These are phyloP conservation scores for Branchipolynoe longqiensis DNA, from an alignment of 2,888 invertebrate genomes.

Conservation along the genomic window DNA sequence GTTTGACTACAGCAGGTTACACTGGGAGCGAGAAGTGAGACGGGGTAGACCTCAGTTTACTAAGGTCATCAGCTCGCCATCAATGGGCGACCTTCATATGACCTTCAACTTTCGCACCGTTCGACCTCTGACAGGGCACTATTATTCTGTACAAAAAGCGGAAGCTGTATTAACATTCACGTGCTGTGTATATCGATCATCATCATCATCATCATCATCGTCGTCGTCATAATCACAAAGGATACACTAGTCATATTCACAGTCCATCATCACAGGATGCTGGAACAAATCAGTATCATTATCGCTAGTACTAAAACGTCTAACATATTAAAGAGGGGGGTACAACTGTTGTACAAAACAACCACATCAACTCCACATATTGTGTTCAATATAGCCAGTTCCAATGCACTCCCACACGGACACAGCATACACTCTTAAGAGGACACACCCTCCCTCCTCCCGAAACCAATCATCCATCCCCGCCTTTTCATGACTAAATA, in stretches of 20 bases:
- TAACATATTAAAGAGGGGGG: neutral
- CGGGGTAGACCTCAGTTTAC: slow-evolving; percentile 11
- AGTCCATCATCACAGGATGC: slow-evolving; percentile 19
- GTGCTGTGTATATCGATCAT: neutral
- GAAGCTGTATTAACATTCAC: neutral
- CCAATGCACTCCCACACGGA: neutral
- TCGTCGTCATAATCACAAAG: neutral
- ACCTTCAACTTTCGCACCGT: neutral
- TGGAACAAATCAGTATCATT: neutral
- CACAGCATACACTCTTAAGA: neutral
- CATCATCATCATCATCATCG: neutral
- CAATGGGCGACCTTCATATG: slow-evolving; percentile 48
- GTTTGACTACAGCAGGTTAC: too few species aligned
- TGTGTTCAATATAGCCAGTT: neutral
- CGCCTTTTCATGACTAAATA: neutral
- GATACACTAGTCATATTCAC: slow-evolving; percentile 10
- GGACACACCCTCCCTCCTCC: too few species aligned
- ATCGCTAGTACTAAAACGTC: neutral
- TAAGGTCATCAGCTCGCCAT: slow-evolving; percentile 31
- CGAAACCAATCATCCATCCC: too few species aligned
- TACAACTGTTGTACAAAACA: too few species aligned
- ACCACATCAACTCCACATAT: neutral
- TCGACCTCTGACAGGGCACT: neutral
- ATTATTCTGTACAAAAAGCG: neutral
- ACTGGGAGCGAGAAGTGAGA: too few species aligned